Base-by-base conservation (phyloP, 1,140 invertebrate species). In the Drosophila setifemur region DNA sequence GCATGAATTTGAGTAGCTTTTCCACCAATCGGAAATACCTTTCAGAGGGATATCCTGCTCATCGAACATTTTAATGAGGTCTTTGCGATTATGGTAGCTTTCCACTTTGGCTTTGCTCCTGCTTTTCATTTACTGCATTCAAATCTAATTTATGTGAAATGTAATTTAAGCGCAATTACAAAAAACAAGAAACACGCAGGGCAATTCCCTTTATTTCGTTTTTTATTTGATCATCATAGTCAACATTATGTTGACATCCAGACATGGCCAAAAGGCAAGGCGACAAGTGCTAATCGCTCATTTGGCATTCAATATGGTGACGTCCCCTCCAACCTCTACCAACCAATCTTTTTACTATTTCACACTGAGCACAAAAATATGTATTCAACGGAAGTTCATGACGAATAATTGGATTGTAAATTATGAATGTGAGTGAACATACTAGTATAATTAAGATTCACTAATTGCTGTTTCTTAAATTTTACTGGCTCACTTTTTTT, bases 281-380 rank as follows among this genome's bases (percentile, higher is more conserved):
- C 43, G 71, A 76, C 67, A 67, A 66, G 73, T 72, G 73, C 73
- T 77, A 77, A 77, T 77, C 73, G 73, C 74, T 77, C 73, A 77
- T 77, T 77, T 72, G 67, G 67, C 73, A 77, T 77, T 77, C 74
- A 77, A 77, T 77, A 77, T 77, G 73, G 48, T 57, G 37, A 47
- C 53, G 57, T 25, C 54, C 1, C 12, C 14, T 2, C 7, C 9
- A n/a, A n/a, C n/a, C n/a, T n/a, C n/a, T n/a, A n/a, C n/a, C n/a
- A n/a, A n/a, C n/a, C n/a, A n/a, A n/a, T n/a, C n/a, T n/a, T n/a
- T n/a, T n/a, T n/a, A n/a, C n/a, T n/a, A n/a, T n/a, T n/a, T n/a
- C n/a, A n/a, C n/a, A n/a, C n/a, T n/a, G n/a, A n/a, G n/a, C n/a
- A n/a, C n/a, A n/a, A n/a, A n/a, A n/a, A n/a, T n/a, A n/a, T n/a